phyloP scores from a whole-genome alignment of 35 echinoderm and acorn worm species.

The Apostichopus japonicus region DNA sequence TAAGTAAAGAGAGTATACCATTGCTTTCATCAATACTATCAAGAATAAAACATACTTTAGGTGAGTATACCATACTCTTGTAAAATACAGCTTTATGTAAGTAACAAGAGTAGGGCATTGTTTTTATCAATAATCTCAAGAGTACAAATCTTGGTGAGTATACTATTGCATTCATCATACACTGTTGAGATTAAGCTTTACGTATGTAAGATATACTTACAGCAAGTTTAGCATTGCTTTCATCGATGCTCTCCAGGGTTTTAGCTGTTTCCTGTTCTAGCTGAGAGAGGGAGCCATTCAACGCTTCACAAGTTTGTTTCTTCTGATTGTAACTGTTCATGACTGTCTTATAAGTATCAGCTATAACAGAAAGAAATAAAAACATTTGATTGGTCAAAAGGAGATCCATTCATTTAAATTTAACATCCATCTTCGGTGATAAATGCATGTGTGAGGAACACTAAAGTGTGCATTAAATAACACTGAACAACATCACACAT shows the following conservation, averaged over 20 bases:
- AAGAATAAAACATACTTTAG: too few species aligned
- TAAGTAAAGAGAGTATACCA: too few species aligned
- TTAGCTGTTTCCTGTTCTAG: slow-evolving; percentile 75
- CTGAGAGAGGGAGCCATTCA: slow-evolving; percentile 49
- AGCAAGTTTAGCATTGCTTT: slow-evolving; percentile 68
- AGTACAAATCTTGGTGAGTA: slow-evolving; percentile 54
- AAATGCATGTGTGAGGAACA: too few species aligned
- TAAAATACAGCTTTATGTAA: too few species aligned
- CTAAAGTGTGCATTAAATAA: too few species aligned
- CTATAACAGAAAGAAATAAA: slow-evolving; percentile 22
- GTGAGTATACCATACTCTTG: too few species aligned
- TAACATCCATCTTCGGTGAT: too few species aligned
- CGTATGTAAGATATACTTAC: slow-evolving; percentile 61
- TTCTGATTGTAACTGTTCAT: slow-evolving; percentile 89
- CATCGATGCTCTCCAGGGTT: slow-evolving; percentile 72
- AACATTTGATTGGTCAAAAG: too few species aligned
- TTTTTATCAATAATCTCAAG: not conserved
- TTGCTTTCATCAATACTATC: too few species aligned
- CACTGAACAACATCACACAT: too few species aligned
- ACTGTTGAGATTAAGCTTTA: too few species aligned
- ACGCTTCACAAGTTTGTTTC: slow-evolving; percentile 72
- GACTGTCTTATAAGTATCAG: slow-evolving; percentile 76
- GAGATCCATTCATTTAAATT: too few species aligned
- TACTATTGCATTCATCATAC: slow-evolving; percentile 61
- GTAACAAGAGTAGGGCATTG: not conserved